Evolutionary conservation across 1,140 invertebrate genomes (phyloP), one percentile per base, ranked within the genome.

Genomic region (Matsumurasca onukii): DNA sequence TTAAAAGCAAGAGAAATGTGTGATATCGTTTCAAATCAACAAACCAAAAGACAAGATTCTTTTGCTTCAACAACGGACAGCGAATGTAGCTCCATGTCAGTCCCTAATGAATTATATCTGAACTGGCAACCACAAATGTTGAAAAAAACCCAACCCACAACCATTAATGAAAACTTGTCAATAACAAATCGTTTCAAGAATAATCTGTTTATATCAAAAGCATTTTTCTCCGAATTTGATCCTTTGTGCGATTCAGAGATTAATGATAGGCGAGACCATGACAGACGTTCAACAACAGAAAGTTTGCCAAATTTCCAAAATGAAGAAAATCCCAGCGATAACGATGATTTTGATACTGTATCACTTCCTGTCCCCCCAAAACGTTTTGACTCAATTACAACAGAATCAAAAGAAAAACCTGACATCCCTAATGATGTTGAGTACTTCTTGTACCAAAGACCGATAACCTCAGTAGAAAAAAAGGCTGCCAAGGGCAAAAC

Each of bases 171-270:
- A 49, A 49, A 34, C 25, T 27, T 30, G 27, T 29, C 24, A 55
- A 48, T 15, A 20, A 34, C 52, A 17, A 51, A 45, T 27, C 45
- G 68, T 67, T 39, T 3, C 55, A 66, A 67, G 66, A 70, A 57
- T 27, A 61, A 63, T 29, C 65, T 57, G 31, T 64, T 59, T 62
- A 34, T 64, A 49, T 69, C 72, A 13, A 72, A 68, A 64, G 73
- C 75, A n/a, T 69, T 77, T 22, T 75, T 78, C 31, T 71, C 68
- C 27, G 76, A 78, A 71, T 75, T 76, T 70, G 75, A 78, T 57
- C 75, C 75, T 67, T 70, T 78, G 29, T 74, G n/a, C n/a, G n/a
- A 74, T 20, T 31, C 22, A 30, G 22, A n/a, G 52, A 27, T n/a
- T 30, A 12, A 45, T 27, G 31, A 51, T 2, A 49, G 51, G 29